Evolutionary conservation across 2,797 vertebrate genomes (phyloP), one percentile per base, ranked within the genome.

Genomic region (Chelon labrosus): DNA sequence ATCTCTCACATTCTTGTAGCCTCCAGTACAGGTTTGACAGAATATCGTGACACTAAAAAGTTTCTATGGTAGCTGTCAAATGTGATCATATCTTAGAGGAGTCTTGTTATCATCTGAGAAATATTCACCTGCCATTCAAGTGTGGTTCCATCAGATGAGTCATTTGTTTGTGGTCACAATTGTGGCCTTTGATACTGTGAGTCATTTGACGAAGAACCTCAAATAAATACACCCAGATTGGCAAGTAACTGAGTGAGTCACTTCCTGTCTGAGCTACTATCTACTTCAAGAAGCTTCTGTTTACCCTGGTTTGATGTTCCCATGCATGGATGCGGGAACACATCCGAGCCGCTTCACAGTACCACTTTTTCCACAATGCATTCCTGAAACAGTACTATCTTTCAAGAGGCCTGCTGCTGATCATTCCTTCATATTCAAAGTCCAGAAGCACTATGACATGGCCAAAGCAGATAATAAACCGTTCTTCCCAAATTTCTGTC

Each of bases 231-330:
- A 63, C 19, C 7, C 8, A 39, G n/a, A 63, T 17, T 13, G 51
- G 8, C 10, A 38, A 53, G 27, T 17, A 20, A 60, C 2, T 14
- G 12, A 51, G 42, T 64, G 68, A 84, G 72, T 76, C 65, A 85
- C 54, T 73, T 82, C 69, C 53, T 41, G 41, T 68, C 16, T 57
- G 44, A 42, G 1, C 35, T n/a, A 53, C 31, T 11, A 47, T 47
- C 44, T 63, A 19, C 16, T 47, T n/a, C 0, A 11, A 27, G 25
- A 27, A 27, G 25, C 25, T 27, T 27, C 25, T 35, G 31, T 35
- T 35, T 8, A 73, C 76, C 41, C 7, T 22, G 5, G 2, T 57
- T 61, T 66, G 56, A 38, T 27, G 75, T 73, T 75, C 57, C 51
- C 65, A 59, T 54, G 59, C 35, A 42, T 35, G 13, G 27, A 62